Conservation (phyloP, 2,113 vertebrate species). For the Thunnus thynnus region DNA sequence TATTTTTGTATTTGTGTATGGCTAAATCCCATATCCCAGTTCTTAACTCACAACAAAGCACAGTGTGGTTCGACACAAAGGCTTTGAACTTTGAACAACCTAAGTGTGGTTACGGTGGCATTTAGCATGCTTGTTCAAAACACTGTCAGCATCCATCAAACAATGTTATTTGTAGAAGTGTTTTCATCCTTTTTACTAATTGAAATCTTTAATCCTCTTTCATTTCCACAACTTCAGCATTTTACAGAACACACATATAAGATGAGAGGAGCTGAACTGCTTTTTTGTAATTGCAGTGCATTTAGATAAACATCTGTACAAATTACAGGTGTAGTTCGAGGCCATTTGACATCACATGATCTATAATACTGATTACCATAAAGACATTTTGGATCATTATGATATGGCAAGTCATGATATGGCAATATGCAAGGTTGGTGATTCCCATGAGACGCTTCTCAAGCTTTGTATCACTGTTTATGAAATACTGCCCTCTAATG, state of each 20-base stretch:
- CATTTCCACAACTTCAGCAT: too few species aligned
- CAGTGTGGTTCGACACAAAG: not conserved
- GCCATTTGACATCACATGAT: not conserved
- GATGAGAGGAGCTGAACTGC: too few species aligned
- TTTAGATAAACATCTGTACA: not conserved
- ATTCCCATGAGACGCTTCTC: not conserved
- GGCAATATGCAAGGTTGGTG: not conserved
- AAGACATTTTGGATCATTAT: not conserved
- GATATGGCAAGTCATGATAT: too few species aligned
- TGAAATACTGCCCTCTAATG: constrained; percentile 57
- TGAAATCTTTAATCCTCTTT: not conserved
- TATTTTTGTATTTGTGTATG: not conserved
- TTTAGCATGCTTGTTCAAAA: too few species aligned
- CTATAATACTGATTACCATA: not conserved
- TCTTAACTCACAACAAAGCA: not conserved
- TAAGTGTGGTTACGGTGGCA: not conserved
- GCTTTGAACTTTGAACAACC: not conserved
- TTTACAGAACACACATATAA: too few species aligned
- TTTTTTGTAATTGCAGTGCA: not conserved
- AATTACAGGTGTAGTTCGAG: not conserved
- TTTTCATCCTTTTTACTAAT: too few species aligned
- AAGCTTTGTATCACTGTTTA: not conserved
- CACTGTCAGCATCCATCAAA: too few species aligned
- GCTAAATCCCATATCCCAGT: too few species aligned
- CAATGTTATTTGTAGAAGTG: too few species aligned